Evolutionary conservation across 2,888 invertebrate genomes (phyloP).

Genomic region (Itoplectis maculator): DNA sequence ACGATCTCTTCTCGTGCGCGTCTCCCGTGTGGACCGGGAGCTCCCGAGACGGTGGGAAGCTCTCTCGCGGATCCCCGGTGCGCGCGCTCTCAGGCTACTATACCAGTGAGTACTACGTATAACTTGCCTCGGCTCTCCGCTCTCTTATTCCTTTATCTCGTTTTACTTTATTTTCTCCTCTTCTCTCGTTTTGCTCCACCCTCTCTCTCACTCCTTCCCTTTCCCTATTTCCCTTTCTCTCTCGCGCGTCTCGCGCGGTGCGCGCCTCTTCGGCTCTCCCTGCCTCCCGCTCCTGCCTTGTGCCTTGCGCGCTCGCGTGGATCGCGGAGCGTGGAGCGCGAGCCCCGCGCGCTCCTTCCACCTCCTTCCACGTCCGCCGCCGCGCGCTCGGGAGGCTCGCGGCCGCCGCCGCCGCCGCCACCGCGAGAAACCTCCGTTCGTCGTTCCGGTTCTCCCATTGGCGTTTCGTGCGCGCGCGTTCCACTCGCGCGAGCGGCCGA

Average conservation of each 20-base stretch:
- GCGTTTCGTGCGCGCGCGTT: conserved; percentile 73
- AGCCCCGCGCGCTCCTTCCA: conserved; percentile 65
- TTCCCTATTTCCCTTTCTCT: conserved; percentile 11
- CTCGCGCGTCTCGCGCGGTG: conserved; percentile 1
- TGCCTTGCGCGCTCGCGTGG: conserved; percentile 51
- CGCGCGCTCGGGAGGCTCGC: conserved; percentile 33
- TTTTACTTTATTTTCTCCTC: conserved; percentile 21
- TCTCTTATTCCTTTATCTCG: conserved; percentile 53
- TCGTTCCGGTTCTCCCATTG: conserved; percentile 73
- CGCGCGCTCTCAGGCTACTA: conserved; percentile 63
- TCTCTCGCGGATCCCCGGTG: conserved; percentile 64
- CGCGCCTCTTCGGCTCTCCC: conserved; percentile 21
- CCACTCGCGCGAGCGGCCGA: conserved; percentile 77
- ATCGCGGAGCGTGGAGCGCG: conserved; percentile 62
- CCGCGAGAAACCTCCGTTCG: conserved; percentile 64
- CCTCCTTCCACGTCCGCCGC: conserved; percentile 54
- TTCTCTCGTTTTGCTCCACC: conserved; percentile 3
- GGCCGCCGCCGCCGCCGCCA: conserved; percentile 53
- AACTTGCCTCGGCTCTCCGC: conserved; percentile 57
- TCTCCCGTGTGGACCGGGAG: conserved; percentile 57
- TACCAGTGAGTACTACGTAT: conserved; percentile 64
- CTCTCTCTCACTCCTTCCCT: conserved; percentile 25
- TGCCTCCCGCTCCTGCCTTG: no score
- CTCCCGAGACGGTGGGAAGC: conserved; percentile 66
- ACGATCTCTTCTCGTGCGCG: conserved; percentile 43